Base-by-base conservation (phyloP, 2,888 invertebrate species). In the Alitta virens region DNA sequence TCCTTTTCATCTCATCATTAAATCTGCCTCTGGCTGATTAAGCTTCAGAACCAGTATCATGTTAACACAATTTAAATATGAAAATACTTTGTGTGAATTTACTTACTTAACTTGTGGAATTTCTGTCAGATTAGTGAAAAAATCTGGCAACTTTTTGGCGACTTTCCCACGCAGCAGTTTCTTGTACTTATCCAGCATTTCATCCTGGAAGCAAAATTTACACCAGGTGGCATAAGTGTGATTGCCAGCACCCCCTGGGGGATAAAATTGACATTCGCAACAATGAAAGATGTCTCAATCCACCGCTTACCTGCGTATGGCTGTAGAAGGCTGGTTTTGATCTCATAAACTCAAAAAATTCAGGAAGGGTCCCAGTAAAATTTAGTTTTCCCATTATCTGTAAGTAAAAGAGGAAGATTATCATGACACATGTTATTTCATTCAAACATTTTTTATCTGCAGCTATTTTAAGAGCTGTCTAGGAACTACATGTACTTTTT, bases 31-130 rank as follows among this genome's bases (percentile, higher is more conserved):
- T n/a, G n/a, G n/a, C n/a, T n/a, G n/a, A n/a, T n/a, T n/a, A n/a
- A n/a, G n/a, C n/a, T n/a, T n/a, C n/a, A n/a, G n/a, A n/a, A n/a
- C n/a, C n/a, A n/a, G n/a, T n/a, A n/a, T n/a, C n/a, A n/a, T n/a
- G n/a, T n/a, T n/a, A n/a, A n/a, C n/a, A n/a, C n/a, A n/a, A n/a
- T n/a, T n/a, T n/a, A n/a, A n/a, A n/a, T n/a, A n/a, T n/a, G n/a
- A n/a, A n/a, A n/a, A n/a, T n/a, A n/a, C n/a, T n/a, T n/a, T n/a
- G n/a, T n/a, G n/a, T n/a, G n/a, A n/a, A n/a, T n/a, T n/a, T n/a
- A 61, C 74, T 73, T 65, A 78, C 77, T 62, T 68, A 42, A 79
- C 62, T 56, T 71, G 61, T 2, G 80, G 80, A 16, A 78, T 72
- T 60, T 74, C 72, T 25, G 74, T 53, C 42, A 61, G 21, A 50